Evolutionary conservation across 2,797 vertebrate species (phyloP), one percentile per base, ranked within the genome.

Genomic region (Lepilemur septentrionalis): DNA sequence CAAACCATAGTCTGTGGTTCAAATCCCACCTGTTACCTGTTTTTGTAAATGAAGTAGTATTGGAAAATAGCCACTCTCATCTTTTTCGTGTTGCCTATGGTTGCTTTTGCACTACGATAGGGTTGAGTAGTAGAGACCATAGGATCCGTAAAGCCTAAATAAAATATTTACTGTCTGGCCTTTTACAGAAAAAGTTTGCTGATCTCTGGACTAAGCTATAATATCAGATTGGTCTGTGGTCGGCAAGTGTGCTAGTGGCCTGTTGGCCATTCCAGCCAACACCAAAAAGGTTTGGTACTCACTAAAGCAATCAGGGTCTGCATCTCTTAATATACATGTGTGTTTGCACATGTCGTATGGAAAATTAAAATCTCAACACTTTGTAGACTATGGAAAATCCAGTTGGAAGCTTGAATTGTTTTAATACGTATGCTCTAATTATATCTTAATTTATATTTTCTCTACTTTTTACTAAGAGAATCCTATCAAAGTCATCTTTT

Each of bases 401-500:
- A 59, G 4, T 70, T 88, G 70, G 86, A 95, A 82, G 17, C 50
- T 86, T 96, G 30, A 73, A 17, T 52, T 52, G 20, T 81, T 92
- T 93, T 76, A 43, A 92, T 88, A 22, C 32, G 89, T 73, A 41
- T 41, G 46, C 22, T 88, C 52, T 73, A 80, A 43, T 95, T 95
- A 7, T 86, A 78, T 61, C 32, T 91, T 59, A 78, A 69, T 86
- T 96, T 91, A 23, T n/a, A 43, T 81, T 61, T 59, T 87, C 65
- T 96, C 61, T 72, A 1, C 11, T 92, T 73, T 80, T 78, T 88
- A 43, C 65, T 91, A 48, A 89, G 70, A 89, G 23, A 96, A 81
- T 41, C 43, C 57, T 94, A 25, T 82, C 82, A 83, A 87, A 92
- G 55, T 93, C 92, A 61, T 82, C 41, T 92, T 94, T 93, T 88